These are phyloP conservation scores for Urocynchramus pylzowi DNA, from an alignment of 2,113 vertebrate genomes.

Conservation along the genomic window DNA sequence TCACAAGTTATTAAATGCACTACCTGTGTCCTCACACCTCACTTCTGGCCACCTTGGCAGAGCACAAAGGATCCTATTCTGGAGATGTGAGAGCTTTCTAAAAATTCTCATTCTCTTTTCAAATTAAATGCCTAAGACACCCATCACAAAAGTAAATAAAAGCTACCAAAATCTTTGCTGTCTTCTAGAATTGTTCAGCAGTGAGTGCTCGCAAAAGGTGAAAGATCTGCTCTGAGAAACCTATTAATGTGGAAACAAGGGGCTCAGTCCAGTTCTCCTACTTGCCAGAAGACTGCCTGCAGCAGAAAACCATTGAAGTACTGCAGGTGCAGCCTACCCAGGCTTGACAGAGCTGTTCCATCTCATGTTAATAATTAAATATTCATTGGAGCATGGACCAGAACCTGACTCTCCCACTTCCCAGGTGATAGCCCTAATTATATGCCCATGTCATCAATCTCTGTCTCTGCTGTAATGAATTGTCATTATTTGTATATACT, in stretches of 20 bases:
- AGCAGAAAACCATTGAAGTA: conserved; percentile 30
- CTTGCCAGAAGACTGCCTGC: not conserved
- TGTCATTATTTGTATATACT: conserved; percentile 54
- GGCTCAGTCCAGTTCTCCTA: not conserved
- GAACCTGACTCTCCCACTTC: conserved; percentile 58
- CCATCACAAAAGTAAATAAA: not conserved
- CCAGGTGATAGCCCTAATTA: conserved; percentile 64
- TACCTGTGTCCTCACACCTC: not conserved
- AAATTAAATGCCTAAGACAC: not conserved
- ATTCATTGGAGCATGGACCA: conserved; percentile 61
- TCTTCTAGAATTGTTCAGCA: not conserved
- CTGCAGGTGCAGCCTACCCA: conserved; percentile 41
- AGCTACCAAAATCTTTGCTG: not conserved
- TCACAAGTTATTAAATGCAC: not conserved
- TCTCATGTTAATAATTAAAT: conserved; percentile 68
- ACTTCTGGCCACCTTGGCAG: not conserved
- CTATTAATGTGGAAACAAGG: not conserved
- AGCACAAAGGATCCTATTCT: not conserved
- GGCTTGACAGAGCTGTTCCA: conserved; percentile 53
- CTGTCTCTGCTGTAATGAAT: conserved; percentile 59
- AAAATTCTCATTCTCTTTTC: not conserved
- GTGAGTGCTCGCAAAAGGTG: not conserved
- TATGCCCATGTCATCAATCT: conserved; percentile 58
- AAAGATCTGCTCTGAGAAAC: not conserved
- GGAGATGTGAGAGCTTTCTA: not conserved